Conservation (phyloP, 2,888 invertebrate species). For the Drosophila kanekoi region DNA sequence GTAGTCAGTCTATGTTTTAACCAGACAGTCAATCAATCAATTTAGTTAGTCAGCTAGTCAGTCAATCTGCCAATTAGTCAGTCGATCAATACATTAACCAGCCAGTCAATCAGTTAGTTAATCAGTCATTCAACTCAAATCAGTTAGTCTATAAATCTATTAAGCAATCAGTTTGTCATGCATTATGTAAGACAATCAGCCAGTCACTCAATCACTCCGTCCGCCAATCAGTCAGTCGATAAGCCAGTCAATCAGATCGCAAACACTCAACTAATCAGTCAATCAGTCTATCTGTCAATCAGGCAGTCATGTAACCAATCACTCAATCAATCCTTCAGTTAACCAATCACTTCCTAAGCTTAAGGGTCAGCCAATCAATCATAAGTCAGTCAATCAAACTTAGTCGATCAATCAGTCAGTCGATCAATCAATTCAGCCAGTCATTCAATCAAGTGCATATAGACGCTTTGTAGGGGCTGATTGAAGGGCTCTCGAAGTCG, state of each 20-base stretch:
- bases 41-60: too few species aligned
- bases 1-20: too few species aligned
- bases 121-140: background rate
- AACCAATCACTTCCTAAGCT: too few species aligned
- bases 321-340: background rate
- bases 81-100: too few species aligned
- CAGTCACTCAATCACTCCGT: background rate
- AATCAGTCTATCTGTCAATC: background rate
- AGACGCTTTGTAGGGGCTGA: background rate
- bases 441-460: background rate
- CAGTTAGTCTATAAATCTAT: background rate
- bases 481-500: background rate
- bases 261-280: too few species aligned
- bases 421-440: constrained; percentile 5
- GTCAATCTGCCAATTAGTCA: too few species aligned
- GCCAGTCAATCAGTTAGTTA: too few species aligned
- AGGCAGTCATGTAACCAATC: background rate
- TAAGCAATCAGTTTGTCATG: background rate
- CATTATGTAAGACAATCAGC: background rate
- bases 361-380: background rate
- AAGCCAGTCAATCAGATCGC: background rate
- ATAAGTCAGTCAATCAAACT: constrained; percentile 2
- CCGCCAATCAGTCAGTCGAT: background rate
- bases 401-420: background rate
- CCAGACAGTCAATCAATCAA: too few species aligned